Percentiles rank a stretch among this genome's conserved stretches.
Evolutionary conservation across 2,888 invertebrate species (phyloP).

Genomic region (Lasioglossum pauxillum): DNA sequence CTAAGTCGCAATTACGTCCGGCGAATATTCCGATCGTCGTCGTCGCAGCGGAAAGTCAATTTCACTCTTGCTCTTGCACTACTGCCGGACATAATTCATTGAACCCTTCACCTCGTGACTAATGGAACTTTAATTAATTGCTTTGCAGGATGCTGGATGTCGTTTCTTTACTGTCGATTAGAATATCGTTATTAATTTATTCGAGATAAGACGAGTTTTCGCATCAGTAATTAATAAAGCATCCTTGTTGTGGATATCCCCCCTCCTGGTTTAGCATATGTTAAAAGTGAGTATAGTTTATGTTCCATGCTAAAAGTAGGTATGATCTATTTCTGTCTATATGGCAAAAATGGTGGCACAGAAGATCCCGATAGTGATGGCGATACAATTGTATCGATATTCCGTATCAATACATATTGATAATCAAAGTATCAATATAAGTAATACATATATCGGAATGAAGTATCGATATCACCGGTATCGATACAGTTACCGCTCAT

Average conservation of each 20-base stretch:
- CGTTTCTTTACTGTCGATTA: not conserved
- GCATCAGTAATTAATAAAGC: not conserved
- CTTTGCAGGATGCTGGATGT: not conserved
- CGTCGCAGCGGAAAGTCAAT: slow-evolving; percentile 32
- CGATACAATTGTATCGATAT: no score
- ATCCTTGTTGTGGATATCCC: not conserved
- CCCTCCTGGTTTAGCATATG: no score
- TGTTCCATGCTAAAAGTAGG: no score
- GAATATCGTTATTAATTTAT: not conserved
- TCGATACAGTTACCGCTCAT: no score
- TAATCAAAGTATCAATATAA: no score
- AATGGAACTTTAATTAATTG: slow-evolving; percentile 24
- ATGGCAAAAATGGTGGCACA: no score
- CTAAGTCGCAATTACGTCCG: slow-evolving; percentile 76
- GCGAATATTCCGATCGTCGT: slow-evolving; percentile 60
- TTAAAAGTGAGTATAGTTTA: no score
- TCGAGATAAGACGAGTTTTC: not conserved
- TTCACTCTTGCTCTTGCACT: not conserved
- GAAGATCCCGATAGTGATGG: no score
- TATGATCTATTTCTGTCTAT: no score
- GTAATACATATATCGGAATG: no score
- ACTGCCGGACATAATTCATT: slow-evolving; percentile 6
- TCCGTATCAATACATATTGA: no score
- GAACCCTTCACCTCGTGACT: not conserved
- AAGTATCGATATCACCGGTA: no score